phyloP scores from a whole-genome alignment of 2,797 vertebrate species.

The Pachyuromys duprasi region DNA sequence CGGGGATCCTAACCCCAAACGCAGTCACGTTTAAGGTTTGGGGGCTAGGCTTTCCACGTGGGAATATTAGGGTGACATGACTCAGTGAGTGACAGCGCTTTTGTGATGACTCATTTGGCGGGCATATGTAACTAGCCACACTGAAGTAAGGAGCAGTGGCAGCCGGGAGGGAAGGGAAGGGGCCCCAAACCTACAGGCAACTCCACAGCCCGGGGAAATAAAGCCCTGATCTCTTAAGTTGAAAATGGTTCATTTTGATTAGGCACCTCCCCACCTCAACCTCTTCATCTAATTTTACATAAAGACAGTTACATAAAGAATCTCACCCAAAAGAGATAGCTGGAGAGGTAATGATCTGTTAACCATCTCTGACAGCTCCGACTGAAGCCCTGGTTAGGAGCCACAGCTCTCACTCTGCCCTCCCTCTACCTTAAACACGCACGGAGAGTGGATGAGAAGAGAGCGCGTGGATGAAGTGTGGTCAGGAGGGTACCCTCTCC shows the following conservation, averaged over 20 bases:
- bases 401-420: not conserved
- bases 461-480: not conserved
- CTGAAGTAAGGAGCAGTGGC: not conserved
- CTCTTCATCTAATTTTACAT: slow-evolving; percentile 50
- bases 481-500: not conserved
- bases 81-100: not conserved
- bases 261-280: slow-evolving; percentile 28
- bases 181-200: not conserved
- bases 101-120: not conserved
- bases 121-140: not conserved
- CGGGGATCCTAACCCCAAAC: not conserved
- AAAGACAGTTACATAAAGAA: slow-evolving; percentile 61
- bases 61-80: not conserved
- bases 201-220: not conserved
- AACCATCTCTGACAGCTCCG: slow-evolving; percentile 4
- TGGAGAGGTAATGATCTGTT: slow-evolving; percentile 3
- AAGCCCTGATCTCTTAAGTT: slow-evolving; percentile 27
- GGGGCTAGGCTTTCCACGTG: not conserved
- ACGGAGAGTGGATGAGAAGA: not conserved
- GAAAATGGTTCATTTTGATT: slow-evolving; percentile 36
- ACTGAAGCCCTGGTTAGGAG: not conserved
- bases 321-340: slow-evolving; percentile 45
- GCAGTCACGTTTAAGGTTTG: not conserved
- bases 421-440: not conserved
- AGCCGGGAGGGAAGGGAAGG: not conserved